Evolutionary conservation across 2,888 invertebrate species (phyloP).

Genomic region (Oxycera nigricornis): DNA sequence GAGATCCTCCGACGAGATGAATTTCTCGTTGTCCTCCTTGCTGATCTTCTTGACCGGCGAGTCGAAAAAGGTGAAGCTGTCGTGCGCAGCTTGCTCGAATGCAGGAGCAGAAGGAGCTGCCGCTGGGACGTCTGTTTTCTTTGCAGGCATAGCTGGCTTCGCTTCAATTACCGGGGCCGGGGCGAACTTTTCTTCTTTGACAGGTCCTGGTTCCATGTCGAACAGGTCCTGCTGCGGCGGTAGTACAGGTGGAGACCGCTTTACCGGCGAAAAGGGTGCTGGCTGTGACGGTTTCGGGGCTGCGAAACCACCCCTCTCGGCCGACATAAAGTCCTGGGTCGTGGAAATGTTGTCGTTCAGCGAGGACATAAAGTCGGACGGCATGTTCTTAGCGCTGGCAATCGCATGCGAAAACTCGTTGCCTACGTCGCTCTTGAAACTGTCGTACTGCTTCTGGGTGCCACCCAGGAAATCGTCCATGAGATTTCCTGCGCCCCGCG

Average conservation of each 20-base stretch:
- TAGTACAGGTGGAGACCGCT: neutral
- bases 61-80: slow-evolving; percentile 23
- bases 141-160: neutral
- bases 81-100: neutral
- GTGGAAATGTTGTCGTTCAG: slow-evolving; percentile 39
- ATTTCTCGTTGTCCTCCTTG: slow-evolving; percentile 60
- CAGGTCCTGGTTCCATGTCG: neutral
- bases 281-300: neutral
- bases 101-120: neutral
- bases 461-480: slow-evolving; percentile 38
- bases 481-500: neutral
- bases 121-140: neutral
- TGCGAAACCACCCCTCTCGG: slow-evolving; percentile 33
- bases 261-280: neutral
- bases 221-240: neutral
- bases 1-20: slow-evolving; percentile 61
- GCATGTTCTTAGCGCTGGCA: neutral
- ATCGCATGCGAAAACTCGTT: slow-evolving; percentile 30
- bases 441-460: slow-evolving; percentile 27
- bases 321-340: slow-evolving; percentile 44
- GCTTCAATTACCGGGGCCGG: neutral
- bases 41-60: slow-evolving; percentile 58
- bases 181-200: neutral
- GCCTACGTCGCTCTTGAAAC: slow-evolving; percentile 32
- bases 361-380: slow-evolving; percentile 35